Base-by-base conservation (phyloP, 2,888 invertebrate species). In the Gasteruption jaculator region DNA sequence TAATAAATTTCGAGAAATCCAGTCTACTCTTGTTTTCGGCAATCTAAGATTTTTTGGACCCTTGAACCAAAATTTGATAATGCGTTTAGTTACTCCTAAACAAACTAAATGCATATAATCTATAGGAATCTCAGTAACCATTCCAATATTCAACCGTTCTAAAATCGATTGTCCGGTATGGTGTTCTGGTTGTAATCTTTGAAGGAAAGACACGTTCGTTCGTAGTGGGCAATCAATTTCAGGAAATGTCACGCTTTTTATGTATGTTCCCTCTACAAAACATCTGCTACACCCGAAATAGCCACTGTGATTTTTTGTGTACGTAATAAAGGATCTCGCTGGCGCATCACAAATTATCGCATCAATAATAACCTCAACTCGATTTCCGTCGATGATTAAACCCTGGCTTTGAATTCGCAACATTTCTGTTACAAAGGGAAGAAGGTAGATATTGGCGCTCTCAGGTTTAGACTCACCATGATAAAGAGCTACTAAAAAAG, bases 301-400 rank as follows among this genome's bases (percentile, higher is more conserved):
- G 8, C 54, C 56, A 22, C 47, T 49, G 35, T 57, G 56, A 11
- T 38, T 19, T 49, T 55, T 58, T 34, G 35, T 42, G 31, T 43
- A 31, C 27, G 31, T 43, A 14, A 59, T 27, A 42, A 39, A 58
- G 5, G 56, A 36, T 37, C 43, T 50, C 5, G 54, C 56, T 12
- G 57, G 57, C 5, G 56, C 50, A 53, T 60, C 57, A 50, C 53
- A 60, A 26, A 54, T 43, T 15, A 55, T 39, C 15, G 43, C 45
- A 32, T 42, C 46, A 31, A 50, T 40, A 19, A 19, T 11, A 7
- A 52, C 38, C 40, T 36, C 10, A 11, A 46, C 11, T 16, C 26
- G 16, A 10, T 7, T 22, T 8, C 24, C 24, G 10, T 22, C 10
- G 7, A 22, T 22, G 10, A 22, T 10, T 7, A 29, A 10, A 29